Base-by-base conservation (phyloP, 1,140 invertebrate species). In the Leptinotarsa defecta region DNA sequence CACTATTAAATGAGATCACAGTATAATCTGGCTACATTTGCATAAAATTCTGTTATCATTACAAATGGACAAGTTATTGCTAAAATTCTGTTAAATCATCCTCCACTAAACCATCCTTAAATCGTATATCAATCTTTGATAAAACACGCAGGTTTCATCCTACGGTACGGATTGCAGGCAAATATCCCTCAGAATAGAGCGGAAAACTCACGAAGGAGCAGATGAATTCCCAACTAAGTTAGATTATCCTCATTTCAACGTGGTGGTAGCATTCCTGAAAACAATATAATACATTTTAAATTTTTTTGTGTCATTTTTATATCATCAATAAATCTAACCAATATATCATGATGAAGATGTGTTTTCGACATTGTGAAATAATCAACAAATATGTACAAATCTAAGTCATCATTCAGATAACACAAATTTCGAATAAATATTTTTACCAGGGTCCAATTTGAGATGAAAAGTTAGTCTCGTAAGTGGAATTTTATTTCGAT, bases 241-340 rank as follows among this genome's bases (percentile, higher is more conserved):
- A 19, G 62, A 61, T 22, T 13, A 68, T n/a, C 4, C 49, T 65
- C 63, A 22, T 34, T 81, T 83, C 81, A 83, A 78, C 81, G 80
- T 74, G 81, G 81, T 65, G 81, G 81, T 52, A 79, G 71, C 70
- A 81, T 57, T 77, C 78, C 81, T 83, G 72, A 68, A 43, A 77
- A 78, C 20, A 63, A 68, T 19, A 22, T 71, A 57, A 13, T 57
- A 19, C 20, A 71, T 43, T 43, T 43, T 43, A 0, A 43, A 2
- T 43, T 43, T 43, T 43, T 43, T 11, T 0, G 1, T 43, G 8
- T 43, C 34, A 11, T 3, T 43, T 43, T 43, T 43, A 43, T 43
- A 11, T 43, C 34, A 3, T 43, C 8, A 43, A 43, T 43, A 43
- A 43, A 43, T 11, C 34, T 43, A 43, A 43, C 34, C 34, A 43